A percentile compares a stretch with the other conserved stretches of the same genome.
Evolutionary conservation across 2,888 invertebrate species (phyloP).

Genomic region (Temnothorax unifasciatus): DNA sequence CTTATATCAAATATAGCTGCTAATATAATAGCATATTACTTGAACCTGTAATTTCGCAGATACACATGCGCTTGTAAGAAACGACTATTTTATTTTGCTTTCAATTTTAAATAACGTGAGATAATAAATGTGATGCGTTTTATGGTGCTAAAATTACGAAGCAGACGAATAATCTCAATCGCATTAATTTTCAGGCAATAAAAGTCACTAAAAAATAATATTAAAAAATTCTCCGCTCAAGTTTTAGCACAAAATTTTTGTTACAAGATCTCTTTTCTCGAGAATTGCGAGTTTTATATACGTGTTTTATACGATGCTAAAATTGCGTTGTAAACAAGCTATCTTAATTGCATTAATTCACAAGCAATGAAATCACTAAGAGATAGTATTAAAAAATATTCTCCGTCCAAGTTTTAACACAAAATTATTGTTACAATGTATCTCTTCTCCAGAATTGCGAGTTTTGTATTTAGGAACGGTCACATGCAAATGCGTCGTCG

Average conservation of each 20-base stretch:
- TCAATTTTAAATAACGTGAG: neutral
- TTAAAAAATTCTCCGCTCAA: neutral
- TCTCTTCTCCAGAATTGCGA: neutral
- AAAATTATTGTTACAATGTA: neutral
- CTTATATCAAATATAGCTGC: neutral
- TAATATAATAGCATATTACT: neutral
- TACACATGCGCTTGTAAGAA: neutral
- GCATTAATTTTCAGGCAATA: neutral
- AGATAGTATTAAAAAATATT: neutral
- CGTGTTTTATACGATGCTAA: neutral
- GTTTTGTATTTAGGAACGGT: conserved; percentile 9
- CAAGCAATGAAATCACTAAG: neutral
- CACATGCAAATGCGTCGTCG: neutral
- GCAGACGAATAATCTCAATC: neutral
- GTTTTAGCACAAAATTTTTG: neutral
- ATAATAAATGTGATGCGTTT: neutral
- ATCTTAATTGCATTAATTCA: neutral
- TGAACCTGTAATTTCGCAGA: neutral
- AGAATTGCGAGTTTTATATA: neutral
- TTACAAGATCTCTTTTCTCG: neutral
- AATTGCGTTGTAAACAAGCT: neutral
- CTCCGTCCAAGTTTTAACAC: neutral
- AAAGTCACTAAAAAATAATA: neutral
- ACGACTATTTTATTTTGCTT: neutral
- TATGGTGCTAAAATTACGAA: neutral